Evolutionary conservation across 2,113 vertebrate genomes (phyloP).

Genomic region (Vireo altiloquus): DNA sequence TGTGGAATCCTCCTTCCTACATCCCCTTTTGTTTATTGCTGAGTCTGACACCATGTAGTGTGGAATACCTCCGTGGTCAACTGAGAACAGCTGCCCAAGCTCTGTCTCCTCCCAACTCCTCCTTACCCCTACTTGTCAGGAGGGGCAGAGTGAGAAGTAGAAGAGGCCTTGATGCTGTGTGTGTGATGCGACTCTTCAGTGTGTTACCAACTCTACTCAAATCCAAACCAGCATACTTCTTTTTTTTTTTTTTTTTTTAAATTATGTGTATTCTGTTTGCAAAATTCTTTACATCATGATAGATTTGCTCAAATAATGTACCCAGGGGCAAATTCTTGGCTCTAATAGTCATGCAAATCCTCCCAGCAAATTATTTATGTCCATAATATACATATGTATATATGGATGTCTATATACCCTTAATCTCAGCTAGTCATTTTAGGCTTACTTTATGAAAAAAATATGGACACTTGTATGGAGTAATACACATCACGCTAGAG

Average conservation of each 20-base stretch:
- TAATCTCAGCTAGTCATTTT: not conserved
- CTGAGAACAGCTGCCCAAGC: not conserved
- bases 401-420: not conserved
- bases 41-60: rapidly evolving
- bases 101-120: not conserved
- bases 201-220: not conserved
- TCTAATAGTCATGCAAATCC: not conserved
- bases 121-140: not conserved
- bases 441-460: not conserved
- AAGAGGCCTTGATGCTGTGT: not conserved
- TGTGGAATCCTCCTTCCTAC: not conserved
- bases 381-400: not conserved
- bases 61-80: not conserved
- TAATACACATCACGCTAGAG: not conserved
- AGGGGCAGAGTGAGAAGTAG: not conserved
- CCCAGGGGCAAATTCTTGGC: not conserved
- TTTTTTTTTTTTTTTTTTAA: not conserved
- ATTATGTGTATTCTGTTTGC: not conserved
- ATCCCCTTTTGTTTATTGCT: not conserved
- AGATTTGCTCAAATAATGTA: not conserved
- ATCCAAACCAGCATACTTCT: not conserved
- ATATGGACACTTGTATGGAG: not conserved
- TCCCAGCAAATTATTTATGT: not conserved
- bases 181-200: not conserved
- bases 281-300: not conserved